Percentiles rank a stretch among this genome's conserved stretches.
These are phyloP conservation scores for Lamprotornis superbus DNA, from an alignment of 2,113 vertebrate genomes.

Conservation along the genomic window DNA sequence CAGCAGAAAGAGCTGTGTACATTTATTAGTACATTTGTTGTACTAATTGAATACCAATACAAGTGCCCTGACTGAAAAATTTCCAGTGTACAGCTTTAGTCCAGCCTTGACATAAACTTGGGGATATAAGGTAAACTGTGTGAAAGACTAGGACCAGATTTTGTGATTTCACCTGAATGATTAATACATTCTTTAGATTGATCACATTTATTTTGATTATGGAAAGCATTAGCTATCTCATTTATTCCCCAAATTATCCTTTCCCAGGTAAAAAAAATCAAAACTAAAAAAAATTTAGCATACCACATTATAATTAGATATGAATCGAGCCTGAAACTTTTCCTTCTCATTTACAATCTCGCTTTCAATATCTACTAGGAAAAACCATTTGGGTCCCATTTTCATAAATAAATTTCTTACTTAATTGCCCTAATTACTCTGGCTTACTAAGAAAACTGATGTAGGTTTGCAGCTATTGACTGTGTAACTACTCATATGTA, in stretches of 20 bases:
- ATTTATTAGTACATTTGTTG: neutral
- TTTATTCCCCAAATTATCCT: neutral
- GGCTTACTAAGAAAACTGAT: neutral
- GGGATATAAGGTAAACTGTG: rapidly evolving
- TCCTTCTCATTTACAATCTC: neutral
- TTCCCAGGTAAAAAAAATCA: neutral
- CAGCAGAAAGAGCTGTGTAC: neutral
- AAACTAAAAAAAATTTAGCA: neutral
- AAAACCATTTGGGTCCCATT: neutral
- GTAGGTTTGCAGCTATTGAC: neutral
- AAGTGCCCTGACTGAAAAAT: neutral
- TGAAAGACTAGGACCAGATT: neutral
- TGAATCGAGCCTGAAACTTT: neutral
- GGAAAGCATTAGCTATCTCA: neutral
- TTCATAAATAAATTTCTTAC: neutral
- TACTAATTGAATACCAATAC: neutral
- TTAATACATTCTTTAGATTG: neutral
- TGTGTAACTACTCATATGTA: neutral
- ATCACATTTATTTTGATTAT: neutral
- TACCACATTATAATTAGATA: neutral
- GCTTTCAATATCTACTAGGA: neutral
- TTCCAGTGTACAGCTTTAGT: neutral
- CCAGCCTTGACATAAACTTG: neutral
- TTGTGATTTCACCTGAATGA: neutral
- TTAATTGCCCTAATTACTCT: slow-evolving; percentile 1